Base-by-base conservation (phyloP, 2,888 invertebrate species). In the Caenorhabditis virilis region DNA sequence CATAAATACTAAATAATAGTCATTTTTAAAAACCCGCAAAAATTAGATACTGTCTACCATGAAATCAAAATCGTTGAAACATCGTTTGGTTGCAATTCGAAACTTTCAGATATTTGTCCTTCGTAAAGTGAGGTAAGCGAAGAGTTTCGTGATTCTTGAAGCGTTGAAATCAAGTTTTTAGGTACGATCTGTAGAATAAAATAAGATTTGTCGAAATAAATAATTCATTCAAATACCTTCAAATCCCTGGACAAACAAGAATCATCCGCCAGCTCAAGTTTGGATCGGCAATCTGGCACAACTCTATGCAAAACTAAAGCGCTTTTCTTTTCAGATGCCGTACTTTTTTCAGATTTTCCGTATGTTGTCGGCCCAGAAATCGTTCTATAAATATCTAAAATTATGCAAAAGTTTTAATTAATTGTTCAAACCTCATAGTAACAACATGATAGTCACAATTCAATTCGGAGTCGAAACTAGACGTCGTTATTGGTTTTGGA, bases 291-390 rank as follows among this genome's bases (percentile, higher is more conserved):
- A 49, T 82, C 81, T 7, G 73, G 57, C 11, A 77, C 68, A 3
- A 71, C 61, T 41, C 81, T 49, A 33, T 76, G 77, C 30, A 81
- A 41, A 26, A 81, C 65, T 5, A 80, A 47, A 3, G 78, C 78
- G 6, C 76, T 74, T 27, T 58, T 52, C n/a, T 64, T 61, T 26
- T 51, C 49, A 6, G 72, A 41, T 1, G 42, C 38, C 9, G 56
- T 58, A 15, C 41, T 51, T 35, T 46, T 4, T 15, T 48, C 54
- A 20, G 30, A 27, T 9, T 51, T 52, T 42, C 56, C 63, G 38
- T 67, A 70, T 11, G 58, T 54, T 16, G 62, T 70, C 0, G 61
- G 50, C 1, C 48, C 33, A 0, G 69, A 56, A 11, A 62, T 43
- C 9, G 59, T 59, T 62, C 67, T 67, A 39, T 38, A 61, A 55